Evolutionary conservation across 2,888 invertebrate genomes (phyloP), one percentile per base, ranked within the genome.

Genomic region (Monochamus alternatus): DNA sequence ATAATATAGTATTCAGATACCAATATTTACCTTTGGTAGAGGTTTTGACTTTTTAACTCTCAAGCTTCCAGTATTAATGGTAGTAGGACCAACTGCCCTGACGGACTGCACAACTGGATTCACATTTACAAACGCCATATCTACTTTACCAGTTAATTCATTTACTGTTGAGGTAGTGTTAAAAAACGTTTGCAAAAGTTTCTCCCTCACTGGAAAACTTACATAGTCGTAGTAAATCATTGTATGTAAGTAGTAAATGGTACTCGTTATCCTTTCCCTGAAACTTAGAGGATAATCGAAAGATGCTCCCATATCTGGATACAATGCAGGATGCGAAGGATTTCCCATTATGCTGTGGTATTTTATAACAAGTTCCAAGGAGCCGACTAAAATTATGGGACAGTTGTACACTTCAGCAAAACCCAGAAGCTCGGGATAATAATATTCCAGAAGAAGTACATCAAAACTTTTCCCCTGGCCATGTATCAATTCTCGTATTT

Each of bases 331-430:
- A 44, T 64, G 63, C 4, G 22, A 30, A 10, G 63, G n/a, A 43
- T 64, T 64, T 64, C 63, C 63, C 7, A 43, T 14, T 22, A 2
- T 10, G 30, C 5, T 1, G 30, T 64, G 43, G 43, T 30, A 44
- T 43, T 58, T 58, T 47, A 30, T 5, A 14, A 12, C n/a, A 1
- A 22, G n/a, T 12, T 78, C 80, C 12, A 81, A 60, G 2, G 83
- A 83, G 22, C 62, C 66, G 2, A 83, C 22, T 12, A 74, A 81
- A 58, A 84, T 82, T 9, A 77, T 67, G 8, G 80, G 80, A 38
- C 75, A 75, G 10, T 81, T 75, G 65, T 79, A 84, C 10, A 71
- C 63, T 32, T 80, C 78, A 32, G 77, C 76, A 43, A 84, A 80
- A 9, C 78, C 82, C 8, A 77, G 22, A 32, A 79, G 62, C 14